Evolutionary conservation across 2,113 vertebrate genomes (phyloP).

Genomic region (Dolichallabes microphthalmus): DNA sequence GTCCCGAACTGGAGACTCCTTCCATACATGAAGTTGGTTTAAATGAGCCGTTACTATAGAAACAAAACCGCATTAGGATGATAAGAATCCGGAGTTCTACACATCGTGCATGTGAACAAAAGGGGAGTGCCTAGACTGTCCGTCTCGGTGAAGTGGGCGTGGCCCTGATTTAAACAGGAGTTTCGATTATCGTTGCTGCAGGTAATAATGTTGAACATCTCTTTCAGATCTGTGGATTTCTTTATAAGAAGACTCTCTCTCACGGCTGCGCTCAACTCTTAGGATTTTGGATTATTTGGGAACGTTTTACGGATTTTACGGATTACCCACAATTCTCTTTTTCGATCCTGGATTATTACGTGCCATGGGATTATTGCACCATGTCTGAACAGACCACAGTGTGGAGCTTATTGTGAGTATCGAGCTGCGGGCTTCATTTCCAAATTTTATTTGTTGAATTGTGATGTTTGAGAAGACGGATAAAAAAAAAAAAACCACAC

Average conservation of each 20-base stretch:
- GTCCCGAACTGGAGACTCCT: background rate
- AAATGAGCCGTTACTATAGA: background rate
- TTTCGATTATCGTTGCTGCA: background rate
- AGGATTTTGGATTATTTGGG: conserved; percentile 17
- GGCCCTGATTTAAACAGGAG: background rate
- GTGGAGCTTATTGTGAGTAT: background rate
- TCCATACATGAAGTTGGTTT: background rate
- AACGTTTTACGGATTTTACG: background rate
- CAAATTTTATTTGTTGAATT: background rate
- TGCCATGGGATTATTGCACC: background rate
- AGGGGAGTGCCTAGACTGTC: background rate
- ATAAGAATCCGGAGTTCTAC: background rate
- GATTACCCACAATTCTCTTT: conserved; percentile 11
- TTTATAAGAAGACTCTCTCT: background rate
- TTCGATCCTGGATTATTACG: background rate
- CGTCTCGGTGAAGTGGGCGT: background rate
- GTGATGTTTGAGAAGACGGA: background rate
- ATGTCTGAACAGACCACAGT: background rate
- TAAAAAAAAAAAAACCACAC: background rate
- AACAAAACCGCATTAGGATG: background rate
- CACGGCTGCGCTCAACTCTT: background rate
- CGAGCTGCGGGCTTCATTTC: too few relatives aligned
- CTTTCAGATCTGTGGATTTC: conserved; percentile 10
- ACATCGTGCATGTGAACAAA: background rate
- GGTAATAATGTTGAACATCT: background rate